Percentiles rank a stretch among this genome's conserved stretches.
Evolutionary conservation across 1,140 invertebrate species (phyloP).

Genomic region (Bombus superbus): DNA sequence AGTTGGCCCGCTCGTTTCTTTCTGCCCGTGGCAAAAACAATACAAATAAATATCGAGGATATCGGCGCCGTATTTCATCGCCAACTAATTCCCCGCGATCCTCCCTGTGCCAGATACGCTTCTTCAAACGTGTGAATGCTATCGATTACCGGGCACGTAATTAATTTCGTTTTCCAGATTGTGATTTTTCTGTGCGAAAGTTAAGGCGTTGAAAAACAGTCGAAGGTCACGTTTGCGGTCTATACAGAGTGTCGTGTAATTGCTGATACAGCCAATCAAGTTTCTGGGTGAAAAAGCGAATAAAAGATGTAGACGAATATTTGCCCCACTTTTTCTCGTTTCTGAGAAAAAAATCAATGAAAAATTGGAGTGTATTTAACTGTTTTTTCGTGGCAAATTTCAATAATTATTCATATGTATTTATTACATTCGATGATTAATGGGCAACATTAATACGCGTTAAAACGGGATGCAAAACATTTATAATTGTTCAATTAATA

Average conservation of each 20-base stretch:
- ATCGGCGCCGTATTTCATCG: conserved; percentile 35
- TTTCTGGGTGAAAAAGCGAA: background rate
- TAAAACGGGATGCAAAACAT: background rate
- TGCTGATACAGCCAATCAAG: background rate
- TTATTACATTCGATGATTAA: background rate
- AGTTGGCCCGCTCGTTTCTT: conserved; percentile 40
- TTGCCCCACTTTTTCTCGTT: too few species aligned
- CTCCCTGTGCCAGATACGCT: background rate
- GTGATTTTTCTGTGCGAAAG: too few species aligned
- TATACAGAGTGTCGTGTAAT: background rate
- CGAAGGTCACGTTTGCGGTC: background rate
- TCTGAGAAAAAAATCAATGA: background rate
- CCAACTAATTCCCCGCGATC: conserved; percentile 27
- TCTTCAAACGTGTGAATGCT: conserved; percentile 4
- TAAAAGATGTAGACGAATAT: too few species aligned
- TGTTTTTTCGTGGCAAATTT: background rate
- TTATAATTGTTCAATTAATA: too few species aligned
- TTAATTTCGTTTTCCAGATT: background rate
- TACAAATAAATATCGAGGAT: conserved; percentile 42
- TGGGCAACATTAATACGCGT: background rate
- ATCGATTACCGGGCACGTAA: conserved; percentile 13
- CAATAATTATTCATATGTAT: background rate
- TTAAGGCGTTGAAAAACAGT: background rate
- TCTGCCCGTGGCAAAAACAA: conserved; percentile 16
- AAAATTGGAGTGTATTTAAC: background rate